Evolutionary conservation across 2,888 invertebrate species (phyloP).

Genomic region (Hemaris fuciformis): DNA sequence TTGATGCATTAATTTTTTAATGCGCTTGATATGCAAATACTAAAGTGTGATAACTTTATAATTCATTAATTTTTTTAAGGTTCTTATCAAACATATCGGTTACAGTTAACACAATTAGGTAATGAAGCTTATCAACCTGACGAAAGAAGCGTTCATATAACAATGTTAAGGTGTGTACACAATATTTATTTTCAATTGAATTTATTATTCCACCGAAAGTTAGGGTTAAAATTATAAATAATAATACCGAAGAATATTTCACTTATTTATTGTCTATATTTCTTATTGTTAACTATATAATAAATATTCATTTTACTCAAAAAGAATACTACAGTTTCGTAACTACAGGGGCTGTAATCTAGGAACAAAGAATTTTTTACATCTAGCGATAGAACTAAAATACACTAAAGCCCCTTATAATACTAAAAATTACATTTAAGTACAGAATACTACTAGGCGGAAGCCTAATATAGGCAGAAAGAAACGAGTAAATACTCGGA

Average conservation of each 20-base stretch:
- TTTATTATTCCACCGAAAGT: background rate
- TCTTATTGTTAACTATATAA: slow-evolving; percentile 43
- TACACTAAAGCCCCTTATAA: slow-evolving; percentile 29
- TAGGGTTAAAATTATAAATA: background rate
- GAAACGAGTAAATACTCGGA: background rate
- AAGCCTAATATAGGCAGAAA: slow-evolving; percentile 58
- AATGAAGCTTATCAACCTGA: background rate
- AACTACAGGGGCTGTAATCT: slow-evolving; percentile 19
- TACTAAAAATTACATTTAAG: slow-evolving; percentile 55
- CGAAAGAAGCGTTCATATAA: background rate
- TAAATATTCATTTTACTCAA: slow-evolving; percentile 38
- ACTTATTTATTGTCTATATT: slow-evolving; percentile 8
- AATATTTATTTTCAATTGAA: background rate
- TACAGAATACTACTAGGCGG: slow-evolving; percentile 67
- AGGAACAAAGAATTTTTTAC: slow-evolving; percentile 20
- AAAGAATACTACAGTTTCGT: slow-evolving; percentile 38
- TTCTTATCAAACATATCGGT: background rate
- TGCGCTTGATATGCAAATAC: too few relatives aligned
- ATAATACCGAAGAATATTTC: slow-evolving; percentile 16
- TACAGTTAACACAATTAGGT: background rate
- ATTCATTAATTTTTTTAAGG: background rate
- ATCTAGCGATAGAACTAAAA: background rate
- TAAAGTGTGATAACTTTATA: background rate
- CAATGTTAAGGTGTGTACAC: background rate
- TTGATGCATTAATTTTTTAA: too few relatives aligned